These are phyloP conservation scores for Trigoniulus corallinus DNA, from an alignment of 1,140 invertebrate species.

Conservation along the genomic window DNA sequence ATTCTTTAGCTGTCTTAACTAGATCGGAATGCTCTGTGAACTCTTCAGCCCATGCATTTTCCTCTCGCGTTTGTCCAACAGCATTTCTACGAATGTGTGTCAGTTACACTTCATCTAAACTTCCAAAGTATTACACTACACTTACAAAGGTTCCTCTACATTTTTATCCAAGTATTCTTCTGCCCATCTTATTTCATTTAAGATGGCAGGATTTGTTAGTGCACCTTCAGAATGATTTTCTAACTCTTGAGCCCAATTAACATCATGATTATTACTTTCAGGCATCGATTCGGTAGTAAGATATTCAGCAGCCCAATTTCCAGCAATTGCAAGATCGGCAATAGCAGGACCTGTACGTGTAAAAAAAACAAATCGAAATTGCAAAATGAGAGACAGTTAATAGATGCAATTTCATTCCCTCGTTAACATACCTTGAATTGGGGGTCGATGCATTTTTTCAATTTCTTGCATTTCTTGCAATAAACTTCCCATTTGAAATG, in stretches of 20 bases:
- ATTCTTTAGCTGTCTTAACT: constrained; percentile 38
- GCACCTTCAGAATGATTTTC: constrained; percentile 18
- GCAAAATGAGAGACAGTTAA: not conserved
- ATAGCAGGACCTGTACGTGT: constrained; percentile 25
- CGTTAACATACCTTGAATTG: constrained; percentile 20
- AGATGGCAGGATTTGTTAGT: no score
- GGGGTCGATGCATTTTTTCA: constrained; percentile 27
- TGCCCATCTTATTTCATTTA: constrained; percentile 30
- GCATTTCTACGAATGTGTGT: constrained; percentile 3
- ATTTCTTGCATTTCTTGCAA: constrained; percentile 54
- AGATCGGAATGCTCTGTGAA: constrained; percentile 21
- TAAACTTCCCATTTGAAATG: constrained; percentile 57
- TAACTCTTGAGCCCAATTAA: constrained; percentile 22
- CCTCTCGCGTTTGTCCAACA: not conserved
- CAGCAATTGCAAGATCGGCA: constrained; percentile 25
- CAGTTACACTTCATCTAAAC: not conserved
- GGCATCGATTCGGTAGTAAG: constrained; percentile 6
- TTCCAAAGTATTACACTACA: not conserved
- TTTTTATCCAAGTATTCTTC: constrained; percentile 39
- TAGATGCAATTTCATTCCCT: not conserved
- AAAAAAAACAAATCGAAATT: constrained; percentile 6
- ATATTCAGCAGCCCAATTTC: constrained; percentile 24
- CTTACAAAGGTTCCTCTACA: constrained; percentile 7
- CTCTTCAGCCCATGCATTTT: constrained; percentile 12
- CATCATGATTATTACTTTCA: constrained; percentile 7